Evolutionary conservation across 1,140 invertebrate species (phyloP).

Genomic region (Penaeus vannamei): DNA sequence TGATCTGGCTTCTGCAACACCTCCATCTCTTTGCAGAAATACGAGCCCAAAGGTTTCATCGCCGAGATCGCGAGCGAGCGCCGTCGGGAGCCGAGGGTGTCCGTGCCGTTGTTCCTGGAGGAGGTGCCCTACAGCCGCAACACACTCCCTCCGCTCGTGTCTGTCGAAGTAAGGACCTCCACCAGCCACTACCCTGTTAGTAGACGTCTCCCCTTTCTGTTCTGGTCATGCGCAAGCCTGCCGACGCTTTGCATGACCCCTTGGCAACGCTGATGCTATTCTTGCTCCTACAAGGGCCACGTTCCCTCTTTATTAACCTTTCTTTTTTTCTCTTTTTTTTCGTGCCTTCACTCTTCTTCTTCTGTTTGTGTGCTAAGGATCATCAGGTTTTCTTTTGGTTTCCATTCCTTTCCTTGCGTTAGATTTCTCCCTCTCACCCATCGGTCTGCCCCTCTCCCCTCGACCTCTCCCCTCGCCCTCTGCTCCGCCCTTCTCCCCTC

Average conservation of each 20-base stretch:
- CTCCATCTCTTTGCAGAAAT: constrained; percentile 48
- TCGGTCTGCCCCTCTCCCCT: too few species aligned
- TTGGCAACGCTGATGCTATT: too few species aligned
- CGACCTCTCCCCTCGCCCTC: not conserved
- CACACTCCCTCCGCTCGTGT: constrained; percentile 60
- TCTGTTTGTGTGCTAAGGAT: too few species aligned
- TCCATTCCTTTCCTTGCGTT: too few species aligned
- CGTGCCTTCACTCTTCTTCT: too few species aligned
- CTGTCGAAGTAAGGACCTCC: constrained; percentile 62
- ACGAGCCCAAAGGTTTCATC: constrained; percentile 64
- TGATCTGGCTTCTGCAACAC: too few species aligned
- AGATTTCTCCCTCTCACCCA: too few species aligned
- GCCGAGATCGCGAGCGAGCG: constrained; percentile 54
- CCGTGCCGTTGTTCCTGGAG: constrained; percentile 58
- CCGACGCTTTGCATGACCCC: too few species aligned
- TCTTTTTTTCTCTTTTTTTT: too few species aligned
- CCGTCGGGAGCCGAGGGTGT: constrained; percentile 34
- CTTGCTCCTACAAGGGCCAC: too few species aligned
- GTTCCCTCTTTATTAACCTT: too few species aligned
- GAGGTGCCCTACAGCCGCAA: constrained; percentile 62
- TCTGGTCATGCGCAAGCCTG: not conserved
- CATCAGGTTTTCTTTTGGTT: too few species aligned
- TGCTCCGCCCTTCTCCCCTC: not conserved
- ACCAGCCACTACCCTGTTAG: constrained; percentile 39
- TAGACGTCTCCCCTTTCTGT: not conserved